Conservation (phyloP, 2,888 invertebrate species). For the Crossocerus cetratus region DNA sequence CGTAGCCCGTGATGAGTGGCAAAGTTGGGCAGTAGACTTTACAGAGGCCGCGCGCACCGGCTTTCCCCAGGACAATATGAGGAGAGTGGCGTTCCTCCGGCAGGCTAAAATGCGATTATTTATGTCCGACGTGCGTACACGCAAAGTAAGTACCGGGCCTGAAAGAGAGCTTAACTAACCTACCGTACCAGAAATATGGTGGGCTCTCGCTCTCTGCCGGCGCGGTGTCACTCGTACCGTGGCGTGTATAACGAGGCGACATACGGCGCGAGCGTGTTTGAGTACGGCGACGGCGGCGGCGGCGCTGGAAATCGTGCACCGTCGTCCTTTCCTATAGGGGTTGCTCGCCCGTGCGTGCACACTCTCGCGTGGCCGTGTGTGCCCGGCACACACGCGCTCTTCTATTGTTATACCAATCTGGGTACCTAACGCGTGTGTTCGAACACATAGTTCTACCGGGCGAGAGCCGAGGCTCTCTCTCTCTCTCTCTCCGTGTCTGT, state of each 20-base stretch:
- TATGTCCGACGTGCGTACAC: slow-evolving; percentile 49
- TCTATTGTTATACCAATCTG: slow-evolving; percentile 41
- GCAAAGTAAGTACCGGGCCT: slow-evolving; percentile 46
- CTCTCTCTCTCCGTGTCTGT: background rate
- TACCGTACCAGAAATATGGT: slow-evolving; percentile 64
- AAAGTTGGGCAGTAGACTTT: too few relatives aligned
- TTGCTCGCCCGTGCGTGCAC: slow-evolving; percentile 49
- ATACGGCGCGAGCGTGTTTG: slow-evolving; percentile 46
- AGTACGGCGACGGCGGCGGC: slow-evolving; percentile 37
- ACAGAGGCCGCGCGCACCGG: slow-evolving; percentile 6
- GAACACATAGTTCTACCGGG: slow-evolving; percentile 27
- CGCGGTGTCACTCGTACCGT: slow-evolving; percentile 58
- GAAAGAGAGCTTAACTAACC: slow-evolving; percentile 68
- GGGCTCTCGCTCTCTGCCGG: slow-evolving; percentile 32
- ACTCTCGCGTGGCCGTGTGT: slow-evolving; percentile 31
- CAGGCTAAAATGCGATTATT: slow-evolving; percentile 62
- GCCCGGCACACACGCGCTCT: slow-evolving; percentile 14
- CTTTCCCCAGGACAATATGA: slow-evolving; percentile 45
- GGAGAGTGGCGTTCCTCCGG: slow-evolving; percentile 16
- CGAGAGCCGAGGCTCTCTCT: slow-evolving; percentile 18
- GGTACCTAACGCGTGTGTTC: slow-evolving; percentile 37
- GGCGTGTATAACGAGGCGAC: slow-evolving; percentile 62
- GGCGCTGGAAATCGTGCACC: slow-evolving; percentile 51
- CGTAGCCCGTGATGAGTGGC: background rate
- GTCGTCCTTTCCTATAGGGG: slow-evolving; percentile 43